Percentiles rank a stretch among this genome's conserved stretches.
phyloP scores from a whole-genome alignment of 2,113 vertebrate species.

The Bubo scandiacus region DNA sequence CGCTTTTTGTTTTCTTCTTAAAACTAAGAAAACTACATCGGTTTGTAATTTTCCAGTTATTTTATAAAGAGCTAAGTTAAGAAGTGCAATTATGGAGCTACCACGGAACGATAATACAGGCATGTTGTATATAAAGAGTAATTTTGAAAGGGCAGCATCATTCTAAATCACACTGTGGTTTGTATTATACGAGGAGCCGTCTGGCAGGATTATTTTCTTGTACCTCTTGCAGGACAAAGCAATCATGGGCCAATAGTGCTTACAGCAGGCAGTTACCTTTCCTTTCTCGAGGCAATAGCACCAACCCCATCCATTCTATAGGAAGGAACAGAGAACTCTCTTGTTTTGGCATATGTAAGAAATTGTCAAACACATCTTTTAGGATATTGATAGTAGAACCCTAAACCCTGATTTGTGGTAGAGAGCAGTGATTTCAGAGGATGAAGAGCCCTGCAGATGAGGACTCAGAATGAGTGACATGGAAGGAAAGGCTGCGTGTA shows the following conservation, averaged over 20 bases:
- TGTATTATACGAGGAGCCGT: background rate
- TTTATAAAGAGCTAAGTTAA: background rate
- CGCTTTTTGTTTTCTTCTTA: background rate
- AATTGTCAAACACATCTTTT: background rate
- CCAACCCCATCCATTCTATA: background rate
- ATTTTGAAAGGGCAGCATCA: background rate
- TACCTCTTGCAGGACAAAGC: background rate
- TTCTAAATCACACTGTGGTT: background rate
- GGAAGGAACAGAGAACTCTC: background rate
- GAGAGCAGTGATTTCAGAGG: background rate
- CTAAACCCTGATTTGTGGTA: background rate
- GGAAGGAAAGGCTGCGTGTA: background rate
- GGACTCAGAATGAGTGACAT: background rate
- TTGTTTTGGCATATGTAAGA: background rate
- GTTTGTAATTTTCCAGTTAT: background rate
- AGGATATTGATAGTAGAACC: background rate
- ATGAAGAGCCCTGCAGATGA: background rate
- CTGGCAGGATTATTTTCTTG: background rate
- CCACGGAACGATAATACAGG: background rate
- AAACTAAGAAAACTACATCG: background rate
- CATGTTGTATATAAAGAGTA: background rate
- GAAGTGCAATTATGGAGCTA: background rate
- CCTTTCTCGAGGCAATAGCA: background rate
- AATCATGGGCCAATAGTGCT: background rate
- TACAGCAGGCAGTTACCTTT: background rate